Percentiles rank a stretch among this genome's conserved stretches.
Evolutionary conservation across 2,113 vertebrate genomes (phyloP).

Genomic region (Nothocercus nigrocapillus): DNA sequence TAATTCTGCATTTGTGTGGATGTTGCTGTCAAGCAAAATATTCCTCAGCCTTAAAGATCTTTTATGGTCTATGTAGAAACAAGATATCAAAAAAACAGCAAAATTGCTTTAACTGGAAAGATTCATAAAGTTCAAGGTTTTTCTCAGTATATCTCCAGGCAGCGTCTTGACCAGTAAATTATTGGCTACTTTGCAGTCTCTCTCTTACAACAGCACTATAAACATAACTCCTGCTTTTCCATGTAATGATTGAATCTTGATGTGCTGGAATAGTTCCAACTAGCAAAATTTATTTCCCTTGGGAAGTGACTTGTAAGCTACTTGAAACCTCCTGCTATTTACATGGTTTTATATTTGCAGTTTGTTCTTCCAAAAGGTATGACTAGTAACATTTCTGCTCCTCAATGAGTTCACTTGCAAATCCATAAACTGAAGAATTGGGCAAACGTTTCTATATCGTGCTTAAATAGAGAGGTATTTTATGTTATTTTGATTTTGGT

Average conservation of each 20-base stretch:
- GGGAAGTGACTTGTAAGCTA: neutral
- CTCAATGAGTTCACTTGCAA: neutral
- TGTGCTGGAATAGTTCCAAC: neutral
- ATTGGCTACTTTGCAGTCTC: too few species aligned
- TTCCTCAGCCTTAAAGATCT: neutral
- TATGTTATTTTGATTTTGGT: neutral
- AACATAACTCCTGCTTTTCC: neutral
- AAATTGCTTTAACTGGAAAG: neutral
- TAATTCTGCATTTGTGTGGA: neutral
- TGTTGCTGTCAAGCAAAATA: neutral
- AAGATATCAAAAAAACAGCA: neutral
- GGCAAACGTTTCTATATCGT: neutral
- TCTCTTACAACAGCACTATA: neutral
- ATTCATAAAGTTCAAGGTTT: neutral
- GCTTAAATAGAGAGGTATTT: neutral
- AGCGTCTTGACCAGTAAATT: neutral
- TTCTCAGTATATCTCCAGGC: neutral
- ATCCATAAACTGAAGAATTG: neutral
- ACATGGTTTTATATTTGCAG: neutral
- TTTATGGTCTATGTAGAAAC: neutral
- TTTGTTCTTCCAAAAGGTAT: neutral
- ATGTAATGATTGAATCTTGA: rapidly evolving
- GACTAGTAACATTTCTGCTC: neutral
- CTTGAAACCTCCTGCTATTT: neutral
- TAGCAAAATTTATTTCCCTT: neutral